These are phyloP conservation scores for Enteromius paludinosus DNA, from an alignment of 2,797 vertebrate species.

Conservation along the genomic window DNA sequence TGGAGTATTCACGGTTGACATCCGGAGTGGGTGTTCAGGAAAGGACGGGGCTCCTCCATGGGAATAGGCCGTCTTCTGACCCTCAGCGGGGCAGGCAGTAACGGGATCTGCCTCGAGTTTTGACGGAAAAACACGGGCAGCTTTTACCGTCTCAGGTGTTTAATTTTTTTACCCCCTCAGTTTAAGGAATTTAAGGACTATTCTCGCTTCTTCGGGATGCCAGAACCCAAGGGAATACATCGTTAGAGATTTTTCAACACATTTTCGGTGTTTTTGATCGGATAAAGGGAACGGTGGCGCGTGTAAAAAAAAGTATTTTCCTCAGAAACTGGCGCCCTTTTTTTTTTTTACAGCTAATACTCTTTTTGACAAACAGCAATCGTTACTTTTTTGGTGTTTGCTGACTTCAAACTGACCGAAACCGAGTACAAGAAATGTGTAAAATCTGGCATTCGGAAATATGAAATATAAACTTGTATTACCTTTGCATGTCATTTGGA, in stretches of 20 bases:
- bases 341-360: neutral
- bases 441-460: constrained; percentile 38
- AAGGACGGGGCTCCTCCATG: constrained; percentile 83
- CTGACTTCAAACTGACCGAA: neutral
- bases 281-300: neutral
- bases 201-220: neutral
- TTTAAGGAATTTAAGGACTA: neutral
- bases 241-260: too few species aligned
- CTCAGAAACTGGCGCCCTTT: neutral
- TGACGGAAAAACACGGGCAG: constrained; percentile 56
- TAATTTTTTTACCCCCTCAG: neutral
- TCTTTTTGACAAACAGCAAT: neutral
- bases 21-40: constrained; percentile 82
- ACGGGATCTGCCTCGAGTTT: constrained; percentile 61
- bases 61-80: constrained; percentile 76
- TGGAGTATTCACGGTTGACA: constrained; percentile 71
- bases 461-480: constrained; percentile 47
- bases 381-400: neutral
- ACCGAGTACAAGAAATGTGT: constrained; percentile 2
- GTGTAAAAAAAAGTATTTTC: constrained; percentile 20
- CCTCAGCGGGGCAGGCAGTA: constrained; percentile 44
- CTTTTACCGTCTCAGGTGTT: constrained; percentile 28
- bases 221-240: neutral
- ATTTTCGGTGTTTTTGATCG: neutral
- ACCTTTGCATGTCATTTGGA: constrained; percentile 27